phyloP scores from a whole-genome alignment of 2,797 vertebrate species.

The Macropodus opercularis region DNA sequence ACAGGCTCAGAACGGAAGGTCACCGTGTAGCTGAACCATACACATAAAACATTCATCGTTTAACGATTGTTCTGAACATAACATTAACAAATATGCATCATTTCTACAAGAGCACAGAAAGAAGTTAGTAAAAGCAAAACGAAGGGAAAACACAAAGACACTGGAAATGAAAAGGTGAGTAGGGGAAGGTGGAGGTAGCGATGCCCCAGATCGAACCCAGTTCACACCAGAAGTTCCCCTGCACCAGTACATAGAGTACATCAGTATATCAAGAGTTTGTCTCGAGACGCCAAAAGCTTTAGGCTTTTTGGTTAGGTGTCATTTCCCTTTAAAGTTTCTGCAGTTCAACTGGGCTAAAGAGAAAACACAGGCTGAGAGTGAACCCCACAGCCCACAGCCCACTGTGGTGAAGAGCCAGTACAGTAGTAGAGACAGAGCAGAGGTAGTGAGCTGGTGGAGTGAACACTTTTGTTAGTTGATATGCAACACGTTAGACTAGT shows the following conservation, averaged over 20 bases:
- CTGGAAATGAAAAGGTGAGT: conserved; percentile 14
- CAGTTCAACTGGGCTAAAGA: not conserved
- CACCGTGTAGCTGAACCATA: too few species aligned
- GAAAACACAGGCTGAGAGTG: not conserved
- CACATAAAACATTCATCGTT: too few species aligned
- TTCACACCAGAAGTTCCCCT: conserved; percentile 49
- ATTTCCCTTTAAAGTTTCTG: not conserved
- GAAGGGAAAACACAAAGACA: not conserved
- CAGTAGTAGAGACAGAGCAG: not conserved
- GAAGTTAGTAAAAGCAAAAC: conserved; percentile 14
- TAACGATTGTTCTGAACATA: too few species aligned
- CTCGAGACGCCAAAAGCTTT: not conserved
- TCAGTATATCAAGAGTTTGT: too few species aligned
- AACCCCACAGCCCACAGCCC: not conserved
- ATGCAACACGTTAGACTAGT: too few species aligned
- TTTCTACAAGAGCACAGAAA: conserved; percentile 6
- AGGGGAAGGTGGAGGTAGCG: conserved; percentile 15
- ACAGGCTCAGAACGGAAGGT: not conserved
- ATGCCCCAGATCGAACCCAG: conserved; percentile 28
- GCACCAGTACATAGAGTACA: too few species aligned
- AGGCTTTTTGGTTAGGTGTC: not conserved
- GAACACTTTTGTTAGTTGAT: too few species aligned
- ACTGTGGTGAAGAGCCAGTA: not conserved
- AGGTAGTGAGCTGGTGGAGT: conserved; percentile 8
- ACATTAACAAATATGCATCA: not conserved